Percentiles rank a stretch among this genome's conserved stretches.
Evolutionary conservation across 1,140 invertebrate species (phyloP).

Genomic region (Atta texana): DNA sequence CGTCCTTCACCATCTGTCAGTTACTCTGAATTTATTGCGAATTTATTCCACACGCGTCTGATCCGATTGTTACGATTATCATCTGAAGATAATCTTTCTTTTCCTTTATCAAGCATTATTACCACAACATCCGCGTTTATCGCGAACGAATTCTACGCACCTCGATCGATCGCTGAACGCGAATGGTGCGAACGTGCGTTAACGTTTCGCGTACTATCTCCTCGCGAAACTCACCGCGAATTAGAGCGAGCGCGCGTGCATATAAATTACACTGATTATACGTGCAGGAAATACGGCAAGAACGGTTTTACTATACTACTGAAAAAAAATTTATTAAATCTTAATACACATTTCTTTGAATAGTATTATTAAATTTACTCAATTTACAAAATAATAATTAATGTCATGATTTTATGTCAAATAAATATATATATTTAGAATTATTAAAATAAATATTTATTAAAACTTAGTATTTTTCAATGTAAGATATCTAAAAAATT

Average conservation of each 20-base stretch:
- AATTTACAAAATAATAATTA: too few relatives aligned
- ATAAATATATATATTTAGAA: too few relatives aligned
- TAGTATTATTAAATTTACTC: too few relatives aligned
- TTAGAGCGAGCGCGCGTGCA: not conserved
- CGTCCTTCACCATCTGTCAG: constrained; percentile 4
- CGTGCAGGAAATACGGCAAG: not conserved
- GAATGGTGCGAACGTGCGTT: not conserved
- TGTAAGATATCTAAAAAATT: too few relatives aligned
- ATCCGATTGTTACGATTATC: not conserved
- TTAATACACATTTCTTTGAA: too few relatives aligned
- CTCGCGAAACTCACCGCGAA: not conserved
- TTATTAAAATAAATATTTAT: too few relatives aligned
- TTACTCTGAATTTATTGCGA: not conserved
- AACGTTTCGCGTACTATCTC: not conserved
- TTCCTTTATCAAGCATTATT: not conserved
- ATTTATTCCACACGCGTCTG: not conserved
- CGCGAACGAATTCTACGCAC: not conserved
- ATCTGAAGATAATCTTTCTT: not conserved
- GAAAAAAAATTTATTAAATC: too few relatives aligned
- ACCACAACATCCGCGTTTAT: not conserved
- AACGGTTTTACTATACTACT: too few relatives aligned
- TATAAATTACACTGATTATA: not conserved
- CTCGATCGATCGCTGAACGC: not conserved
- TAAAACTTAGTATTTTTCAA: too few relatives aligned
- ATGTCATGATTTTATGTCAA: too few relatives aligned